Conservation (phyloP, 2,797 vertebrate species). For the Eleutherodactylus coqui region DNA sequence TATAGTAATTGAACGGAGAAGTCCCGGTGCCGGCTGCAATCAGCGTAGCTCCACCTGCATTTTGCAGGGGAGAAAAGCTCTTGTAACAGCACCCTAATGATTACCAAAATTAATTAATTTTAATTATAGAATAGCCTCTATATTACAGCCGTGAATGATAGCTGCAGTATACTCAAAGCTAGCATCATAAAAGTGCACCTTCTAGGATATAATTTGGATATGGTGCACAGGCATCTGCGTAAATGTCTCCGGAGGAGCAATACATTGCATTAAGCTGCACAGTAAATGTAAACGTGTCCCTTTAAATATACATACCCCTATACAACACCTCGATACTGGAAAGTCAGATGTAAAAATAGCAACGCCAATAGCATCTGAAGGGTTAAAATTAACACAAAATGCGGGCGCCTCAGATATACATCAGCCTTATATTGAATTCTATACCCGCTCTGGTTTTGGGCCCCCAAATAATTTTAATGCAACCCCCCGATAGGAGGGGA, state of each 20-base stretch:
- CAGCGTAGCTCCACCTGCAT: too few species aligned
- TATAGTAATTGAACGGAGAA: too few species aligned
- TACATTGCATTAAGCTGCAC: background rate
- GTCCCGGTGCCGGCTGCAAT: too few species aligned
- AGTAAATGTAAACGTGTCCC: background rate
- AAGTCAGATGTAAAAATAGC: background rate
- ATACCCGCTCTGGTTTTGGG: slow-evolving; percentile 47
- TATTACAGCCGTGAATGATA: background rate
- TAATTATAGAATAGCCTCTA: background rate
- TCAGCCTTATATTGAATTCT: slow-evolving; percentile 60
- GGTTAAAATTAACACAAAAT: slow-evolving; percentile 48
- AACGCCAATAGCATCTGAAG: background rate
- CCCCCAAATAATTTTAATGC: slow-evolving; percentile 61
- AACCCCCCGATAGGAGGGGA: slow-evolving; percentile 55
- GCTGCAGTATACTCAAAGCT: background rate
- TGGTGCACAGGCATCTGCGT: background rate
- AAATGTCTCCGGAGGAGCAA: background rate
- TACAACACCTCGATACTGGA: background rate
- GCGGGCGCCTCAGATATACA: slow-evolving; percentile 55
- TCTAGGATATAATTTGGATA: background rate
- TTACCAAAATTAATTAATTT: background rate
- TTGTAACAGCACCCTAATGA: too few species aligned
- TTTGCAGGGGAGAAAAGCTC: too few species aligned
- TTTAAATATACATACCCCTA: background rate
- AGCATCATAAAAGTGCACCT: background rate